Evolutionary conservation across 37 sponge, comb jelly and placozoan genomes (phyloP), one percentile per base, ranked within the genome.

Genomic region (Chondrosia reniformis): DNA sequence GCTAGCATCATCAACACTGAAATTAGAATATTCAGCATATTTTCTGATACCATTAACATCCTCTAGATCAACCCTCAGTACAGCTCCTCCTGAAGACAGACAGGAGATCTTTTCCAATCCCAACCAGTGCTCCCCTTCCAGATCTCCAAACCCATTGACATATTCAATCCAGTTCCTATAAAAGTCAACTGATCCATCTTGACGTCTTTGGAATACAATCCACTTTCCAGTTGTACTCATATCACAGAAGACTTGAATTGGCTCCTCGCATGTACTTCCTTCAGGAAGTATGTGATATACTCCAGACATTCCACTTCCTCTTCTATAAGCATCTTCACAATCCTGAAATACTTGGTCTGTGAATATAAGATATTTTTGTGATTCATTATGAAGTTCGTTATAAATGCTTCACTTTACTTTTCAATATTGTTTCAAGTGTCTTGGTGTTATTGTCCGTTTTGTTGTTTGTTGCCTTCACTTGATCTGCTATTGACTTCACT

Each of bases 221-320:
- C 72, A 69, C 42, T 44, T 44, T 38, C 72, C 72, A 69, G 8
- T 34, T 41, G 72, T 69, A 36, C 42, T 44, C 72, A 69, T 69
- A 44, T 69, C 72, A 34, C 72, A 69, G 24, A 42, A 69, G 4
- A 69, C 72, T 7, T 69, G 44, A 69, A 69, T 43, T 33, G 72
- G 72, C n/a, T n/a, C n/a, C n/a, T n/a, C n/a, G n/a, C n/a, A n/a
- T n/a, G n/a, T n/a, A n/a, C n/a, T n/a, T n/a, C n/a, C n/a, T n/a
- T n/a, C n/a, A n/a, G n/a, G n/a, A n/a, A n/a, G n/a, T n/a, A n/a
- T n/a, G n/a, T n/a, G n/a, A n/a, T n/a, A n/a, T n/a, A n/a, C n/a
- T n/a, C n/a, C n/a, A n/a, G n/a, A n/a, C n/a, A n/a, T n/a, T n/a
- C n/a, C n/a, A n/a, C n/a, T n/a, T n/a, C n/a, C n/a, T n/a, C n/a